Evolutionary conservation across 1,140 invertebrate genomes (phyloP), one percentile per base, ranked within the genome.

Genomic region (Lepidotrigona ventralis): DNA sequence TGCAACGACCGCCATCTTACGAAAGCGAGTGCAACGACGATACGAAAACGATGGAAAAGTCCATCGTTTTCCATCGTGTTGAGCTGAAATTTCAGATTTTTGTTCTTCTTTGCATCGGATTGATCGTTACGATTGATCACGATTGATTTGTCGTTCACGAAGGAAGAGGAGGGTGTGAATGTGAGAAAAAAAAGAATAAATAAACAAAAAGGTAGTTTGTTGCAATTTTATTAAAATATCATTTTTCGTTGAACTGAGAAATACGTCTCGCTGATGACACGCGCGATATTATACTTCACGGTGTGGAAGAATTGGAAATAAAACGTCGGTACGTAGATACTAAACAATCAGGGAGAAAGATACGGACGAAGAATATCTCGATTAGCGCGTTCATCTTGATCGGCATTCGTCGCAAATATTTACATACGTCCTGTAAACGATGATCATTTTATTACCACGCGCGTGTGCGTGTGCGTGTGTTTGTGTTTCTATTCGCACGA

Each of bases 221-320:
- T 64, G n/a, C 17, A 54, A 54, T 29, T 81, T 81, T 81, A 81
- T 81, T 81, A 81, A 75, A 81, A 81, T 64, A 75, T 63, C 17
- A 3, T 75, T 66, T 6, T 80, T 81, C 29, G 58, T 74, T 81
- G 21, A 66, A 58, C 29, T 60, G 46, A 64, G 39, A 63, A 63
- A 26, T 21, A 26, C 63, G 12, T 64, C 51, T 46, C 19, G 39
- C 63, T 33, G 17, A 71, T 74, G 79, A 81, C 54, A 74, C 53
- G 46, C 58, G 46, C 26, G 29, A 54, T 66, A 66, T 33, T n/a
- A n/a, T n/a, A n/a, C n/a, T n/a, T n/a, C 33, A 64, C 26, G 70
- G 29, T 81, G 26, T 81, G 26, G n/a, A 63, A 75, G 60, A 17
- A 66, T 66, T 75, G 46, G 21, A 66, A 74, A 74, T 29, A 73